phyloP scores from a whole-genome alignment of 2,888 invertebrate species.

The Parnassius mnemosyne region DNA sequence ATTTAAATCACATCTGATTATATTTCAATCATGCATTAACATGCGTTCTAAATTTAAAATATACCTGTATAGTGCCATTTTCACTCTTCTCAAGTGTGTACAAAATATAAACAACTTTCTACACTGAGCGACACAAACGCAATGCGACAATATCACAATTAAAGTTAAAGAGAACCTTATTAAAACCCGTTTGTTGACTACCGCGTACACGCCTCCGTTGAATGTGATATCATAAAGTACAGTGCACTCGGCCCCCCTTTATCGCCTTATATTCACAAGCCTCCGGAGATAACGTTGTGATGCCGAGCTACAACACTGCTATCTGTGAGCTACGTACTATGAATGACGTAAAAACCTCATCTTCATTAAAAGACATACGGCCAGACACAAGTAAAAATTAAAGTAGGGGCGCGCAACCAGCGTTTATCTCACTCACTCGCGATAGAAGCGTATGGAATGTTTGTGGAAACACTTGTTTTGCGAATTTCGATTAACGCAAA shows the following conservation, averaged over 20 bases:
- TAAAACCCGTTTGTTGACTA: slow-evolving; percentile 43
- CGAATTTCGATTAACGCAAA: slow-evolving; percentile 73
- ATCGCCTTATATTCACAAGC: slow-evolving; percentile 74
- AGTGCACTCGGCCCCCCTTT: slow-evolving; percentile 56
- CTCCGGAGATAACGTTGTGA: slow-evolving; percentile 58
- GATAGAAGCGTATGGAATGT: slow-evolving; percentile 76
- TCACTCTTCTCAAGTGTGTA: slow-evolving; percentile 45
- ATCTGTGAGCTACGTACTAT: slow-evolving; percentile 81
- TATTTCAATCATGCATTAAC: slow-evolving; percentile 25
- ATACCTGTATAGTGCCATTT: slow-evolving; percentile 72
- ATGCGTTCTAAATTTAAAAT: slow-evolving; percentile 27
- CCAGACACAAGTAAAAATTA: slow-evolving; percentile 58
- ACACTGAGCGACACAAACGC: slow-evolving; percentile 31
- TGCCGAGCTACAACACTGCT: slow-evolving; percentile 72
- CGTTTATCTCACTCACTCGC: slow-evolving; percentile 65
- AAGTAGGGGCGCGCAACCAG: slow-evolving; percentile 59
- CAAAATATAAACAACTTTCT: slow-evolving; percentile 35
- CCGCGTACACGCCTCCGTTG: slow-evolving; percentile 68
- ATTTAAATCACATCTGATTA: neutral
- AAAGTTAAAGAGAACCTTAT: slow-evolving; percentile 49
- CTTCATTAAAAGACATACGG: slow-evolving; percentile 63
- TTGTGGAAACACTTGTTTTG: slow-evolving; percentile 76
- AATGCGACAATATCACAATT: slow-evolving; percentile 44
- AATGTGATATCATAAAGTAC: slow-evolving; percentile 68
- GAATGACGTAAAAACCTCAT: slow-evolving; percentile 68